Base-by-base conservation (phyloP, 2,888 invertebrate genomes). In the Tenthredo amoena region DNA sequence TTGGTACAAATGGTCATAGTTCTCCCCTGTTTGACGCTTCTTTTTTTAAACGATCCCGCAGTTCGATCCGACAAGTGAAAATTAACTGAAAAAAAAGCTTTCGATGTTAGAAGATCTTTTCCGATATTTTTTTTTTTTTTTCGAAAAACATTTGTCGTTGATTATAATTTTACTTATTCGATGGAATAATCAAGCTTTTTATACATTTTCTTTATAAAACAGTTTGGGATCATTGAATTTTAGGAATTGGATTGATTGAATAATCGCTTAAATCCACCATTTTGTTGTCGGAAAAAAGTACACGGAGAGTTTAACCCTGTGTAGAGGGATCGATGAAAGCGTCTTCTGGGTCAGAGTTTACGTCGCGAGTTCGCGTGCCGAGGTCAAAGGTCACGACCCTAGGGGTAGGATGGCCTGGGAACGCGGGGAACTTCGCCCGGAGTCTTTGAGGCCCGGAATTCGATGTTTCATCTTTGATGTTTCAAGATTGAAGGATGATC, bases 311-410 rank as follows among this genome's bases (percentile, higher is more conserved):
- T 77, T 31, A 50, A 77, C 77, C 77, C 15, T 18, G 77, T 34
- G 55, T 55, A 55, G 31, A 50, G 77, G 47, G 47, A 77, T 77
- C 50, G 77, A 50, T n/a, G 77, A 77, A 81, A 81, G 62, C 55
- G 55, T 81, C 21, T 34, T 81, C 26, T 65, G 62, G 81, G 81
- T 81, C 81, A 81, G 40, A 82, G 84, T 85, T 86, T 58, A 76
- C 74, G 65, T 85, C 58, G 84, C 21, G 84, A 82, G 88, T 88
- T 90, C 89, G 90, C 90, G 91, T 90, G 89, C 88, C 89, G 89
- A 89, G 88, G 89, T 90, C 90, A 87, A 81, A 81, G 81, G 43
- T 62, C 81, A 62, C 62, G 81, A 81, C 81, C 62, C 62, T 62
- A 65, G 62, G 81, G 81, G 81, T 65, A 40, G 81, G 62, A 37